Percentiles rank a stretch among this genome's conserved stretches.
These are phyloP conservation scores for Pangasius mekongensis DNA, from an alignment of 2,797 vertebrate genomes.

Conservation along the genomic window DNA sequence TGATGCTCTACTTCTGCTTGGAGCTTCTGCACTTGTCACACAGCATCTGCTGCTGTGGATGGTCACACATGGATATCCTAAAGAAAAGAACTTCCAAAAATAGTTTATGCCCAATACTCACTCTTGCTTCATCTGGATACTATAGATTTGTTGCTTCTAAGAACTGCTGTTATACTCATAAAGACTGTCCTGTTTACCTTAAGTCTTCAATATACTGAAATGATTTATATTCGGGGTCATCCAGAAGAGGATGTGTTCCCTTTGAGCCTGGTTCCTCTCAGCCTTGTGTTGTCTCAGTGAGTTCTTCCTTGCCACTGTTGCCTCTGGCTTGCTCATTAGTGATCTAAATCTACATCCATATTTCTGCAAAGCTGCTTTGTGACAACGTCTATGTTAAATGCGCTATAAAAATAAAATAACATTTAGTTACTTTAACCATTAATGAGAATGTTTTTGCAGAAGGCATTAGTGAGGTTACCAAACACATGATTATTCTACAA, in stretches of 20 bases:
- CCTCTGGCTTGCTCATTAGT: constrained; percentile 12
- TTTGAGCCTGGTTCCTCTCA: not conserved
- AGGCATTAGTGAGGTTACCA: not conserved
- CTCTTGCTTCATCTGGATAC: not conserved
- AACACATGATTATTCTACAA: not conserved
- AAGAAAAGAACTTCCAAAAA: not conserved
- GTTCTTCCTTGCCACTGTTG: not conserved
- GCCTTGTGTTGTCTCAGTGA: not conserved
- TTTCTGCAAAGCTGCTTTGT: constrained; percentile 1
- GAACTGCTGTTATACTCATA: constrained; percentile 15
- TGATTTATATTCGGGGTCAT: constrained; percentile 16
- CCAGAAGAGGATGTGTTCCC: not conserved
- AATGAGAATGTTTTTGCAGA: not conserved
- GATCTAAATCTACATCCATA: not conserved
- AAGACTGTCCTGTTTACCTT: not conserved
- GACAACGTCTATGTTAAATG: not conserved
- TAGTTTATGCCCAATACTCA: not conserved
- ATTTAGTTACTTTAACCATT: not conserved
- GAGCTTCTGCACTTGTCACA: not conserved
- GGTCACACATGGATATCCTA: not conserved
- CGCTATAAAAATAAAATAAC: not conserved
- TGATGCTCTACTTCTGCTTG: not conserved
- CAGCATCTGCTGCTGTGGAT: not conserved
- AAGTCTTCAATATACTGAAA: not conserved
- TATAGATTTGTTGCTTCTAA: not conserved